Conservation (phyloP, 2,888 invertebrate genomes). For the Spisula solida region DNA sequence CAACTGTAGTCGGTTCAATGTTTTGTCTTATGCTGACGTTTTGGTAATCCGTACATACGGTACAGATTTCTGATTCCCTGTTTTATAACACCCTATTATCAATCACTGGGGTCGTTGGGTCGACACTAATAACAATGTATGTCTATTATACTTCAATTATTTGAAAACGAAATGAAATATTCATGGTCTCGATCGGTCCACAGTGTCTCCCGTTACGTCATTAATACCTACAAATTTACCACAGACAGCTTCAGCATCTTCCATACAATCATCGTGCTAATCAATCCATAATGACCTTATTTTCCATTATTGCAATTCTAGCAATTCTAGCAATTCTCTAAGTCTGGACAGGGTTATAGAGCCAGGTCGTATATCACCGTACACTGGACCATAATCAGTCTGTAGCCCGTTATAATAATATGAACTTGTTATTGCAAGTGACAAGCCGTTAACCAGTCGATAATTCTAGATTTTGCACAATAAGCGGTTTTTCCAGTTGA, state of each 20-base stretch:
- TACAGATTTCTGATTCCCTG: too few relatives aligned
- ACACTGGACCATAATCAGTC: not conserved
- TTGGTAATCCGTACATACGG: too few relatives aligned
- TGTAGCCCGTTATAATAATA: too few relatives aligned
- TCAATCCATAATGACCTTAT: constrained; percentile 1
- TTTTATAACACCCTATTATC: too few relatives aligned
- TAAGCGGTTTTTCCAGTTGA: not conserved
- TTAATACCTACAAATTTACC: not conserved
- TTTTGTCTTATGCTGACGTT: too few relatives aligned
- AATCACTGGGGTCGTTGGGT: too few relatives aligned
- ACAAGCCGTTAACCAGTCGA: constrained; percentile 14
- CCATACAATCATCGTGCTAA: not conserved
- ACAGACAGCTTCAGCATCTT: not conserved
- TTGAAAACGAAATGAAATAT: too few relatives aligned
- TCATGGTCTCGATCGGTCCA: too few relatives aligned
- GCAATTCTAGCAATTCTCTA: not conserved
- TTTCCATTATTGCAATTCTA: not conserved
- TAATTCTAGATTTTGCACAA: not conserved
- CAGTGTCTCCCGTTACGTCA: too few relatives aligned
- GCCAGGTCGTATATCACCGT: not conserved
- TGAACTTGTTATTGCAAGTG: constrained; percentile 11
- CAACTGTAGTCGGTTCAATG: too few relatives aligned
- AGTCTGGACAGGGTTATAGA: not conserved
- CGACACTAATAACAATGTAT: too few relatives aligned
- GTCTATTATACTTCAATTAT: too few relatives aligned